Percentiles rank a stretch among this genome's conserved stretches.
Evolutionary conservation across 2,113 vertebrate genomes (phyloP).

Genomic region (Hippocampus barbouri): DNA sequence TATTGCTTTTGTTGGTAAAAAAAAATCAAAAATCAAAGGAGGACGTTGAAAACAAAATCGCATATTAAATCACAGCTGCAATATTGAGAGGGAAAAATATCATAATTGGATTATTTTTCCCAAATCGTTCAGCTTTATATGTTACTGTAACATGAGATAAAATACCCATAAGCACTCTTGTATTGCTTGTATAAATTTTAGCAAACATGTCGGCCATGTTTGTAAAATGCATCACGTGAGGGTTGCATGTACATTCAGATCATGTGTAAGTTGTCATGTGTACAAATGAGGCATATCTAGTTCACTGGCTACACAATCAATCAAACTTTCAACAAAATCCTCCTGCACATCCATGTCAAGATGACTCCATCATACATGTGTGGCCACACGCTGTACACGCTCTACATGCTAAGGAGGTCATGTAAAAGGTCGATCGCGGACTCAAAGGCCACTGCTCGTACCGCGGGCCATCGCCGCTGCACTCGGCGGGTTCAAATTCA

Average conservation of each 20-base stretch:
- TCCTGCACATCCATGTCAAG: background rate
- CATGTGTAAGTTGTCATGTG: background rate
- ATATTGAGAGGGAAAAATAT: too few species aligned
- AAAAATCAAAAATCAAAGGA: too few species aligned
- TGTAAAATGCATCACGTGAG: background rate
- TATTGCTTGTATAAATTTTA: too few species aligned
- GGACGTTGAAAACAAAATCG: too few species aligned
- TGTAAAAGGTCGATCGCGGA: conserved; percentile 29
- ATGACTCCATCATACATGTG: conserved; percentile 2
- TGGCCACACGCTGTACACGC: conserved; percentile 15
- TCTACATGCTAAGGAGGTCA: conserved; percentile 46
- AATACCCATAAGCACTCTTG: too few species aligned
- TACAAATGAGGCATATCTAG: background rate
- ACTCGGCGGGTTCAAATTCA: conserved; percentile 37
- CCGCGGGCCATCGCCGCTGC: conserved; percentile 9
- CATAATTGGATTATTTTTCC: too few species aligned
- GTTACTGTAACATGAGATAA: too few species aligned
- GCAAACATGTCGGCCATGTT: background rate
- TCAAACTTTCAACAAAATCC: conserved; percentile 1
- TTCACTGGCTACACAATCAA: background rate
- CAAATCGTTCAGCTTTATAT: too few species aligned
- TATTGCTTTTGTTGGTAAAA: too few species aligned
- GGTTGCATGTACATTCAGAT: background rate
- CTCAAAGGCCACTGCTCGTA: conserved; percentile 40
- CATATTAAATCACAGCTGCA: too few species aligned